phyloP scores from a whole-genome alignment of 2,113 vertebrate species.

The Thamnaconus septentrionalis region DNA sequence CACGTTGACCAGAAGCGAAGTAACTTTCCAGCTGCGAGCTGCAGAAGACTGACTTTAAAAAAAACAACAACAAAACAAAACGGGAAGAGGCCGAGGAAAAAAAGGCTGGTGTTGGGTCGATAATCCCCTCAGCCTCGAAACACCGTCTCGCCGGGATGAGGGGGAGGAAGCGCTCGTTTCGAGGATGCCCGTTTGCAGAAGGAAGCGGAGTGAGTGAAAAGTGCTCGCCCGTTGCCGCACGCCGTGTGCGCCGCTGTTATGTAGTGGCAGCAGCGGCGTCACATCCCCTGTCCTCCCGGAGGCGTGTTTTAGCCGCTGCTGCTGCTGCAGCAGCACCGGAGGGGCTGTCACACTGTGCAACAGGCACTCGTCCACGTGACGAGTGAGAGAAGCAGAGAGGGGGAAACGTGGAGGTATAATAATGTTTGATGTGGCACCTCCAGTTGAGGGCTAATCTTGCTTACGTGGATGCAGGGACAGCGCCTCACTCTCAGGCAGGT shows the following conservation, averaged over 20 bases:
- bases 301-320: conserved; percentile 37
- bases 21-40: conserved; percentile 44
- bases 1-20: conserved; percentile 52
- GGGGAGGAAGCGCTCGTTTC: neutral
- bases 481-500: no score
- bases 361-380: no score
- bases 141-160: conserved; percentile 7
- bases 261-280: conserved; percentile 57
- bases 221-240: conserved; percentile 31
- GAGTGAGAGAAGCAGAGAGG: no score
- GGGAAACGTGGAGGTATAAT: no score
- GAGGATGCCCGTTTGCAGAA: conserved; percentile 16
- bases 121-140: conserved; percentile 27
- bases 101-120: no score
- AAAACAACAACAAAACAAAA: neutral
- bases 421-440: no score
- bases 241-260: conserved; percentile 54
- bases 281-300: conserved; percentile 50
- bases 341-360: no score
- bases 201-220: conserved; percentile 8
- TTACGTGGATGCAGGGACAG: no score
- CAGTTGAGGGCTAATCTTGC: no score
- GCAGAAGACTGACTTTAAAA: no score
- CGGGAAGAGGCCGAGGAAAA: no score
- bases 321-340: neutral